Base-by-base conservation (phyloP, 2,888 invertebrate species). In the Troides aeacus region DNA sequence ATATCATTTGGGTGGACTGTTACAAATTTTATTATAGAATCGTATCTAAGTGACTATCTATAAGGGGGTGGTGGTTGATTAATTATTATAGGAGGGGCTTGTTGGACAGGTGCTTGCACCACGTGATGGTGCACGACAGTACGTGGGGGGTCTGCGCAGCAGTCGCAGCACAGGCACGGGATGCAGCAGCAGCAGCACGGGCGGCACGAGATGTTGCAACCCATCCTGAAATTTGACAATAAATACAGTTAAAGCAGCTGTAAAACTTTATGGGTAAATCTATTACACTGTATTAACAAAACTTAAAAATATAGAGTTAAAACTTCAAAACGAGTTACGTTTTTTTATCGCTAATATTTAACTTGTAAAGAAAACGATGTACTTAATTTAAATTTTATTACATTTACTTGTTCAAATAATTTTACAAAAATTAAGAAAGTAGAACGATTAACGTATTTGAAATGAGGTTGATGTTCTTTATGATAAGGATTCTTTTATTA, bases 171-270 rank as follows among this genome's bases (percentile, higher is more conserved):
- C 39, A 82, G 72, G 71, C 90, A 85, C 5, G 90, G 90, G 62
- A 88, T 84, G 75, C 90, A 91, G 78, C 92, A 91, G 73, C 91
- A 90, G 76, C 90, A 90, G 72, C 89, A 90, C 1, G 90, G 89
- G 71, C 90, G 89, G 73, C 87, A 88, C 39, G 89, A 90, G 71
- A 90, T 76, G 76, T 86, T 85, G 78, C 90, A 90, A 78, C 92
- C 91, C 92, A 92, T 92, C 72, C 88, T 89, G 87, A 68, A 88
- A 87, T 7, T 36, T 12, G 23, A 63, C 63, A 72, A 23, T 39
- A 15, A 30, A 59, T 7, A 53, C 46, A n/a, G 2, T 53, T 53
- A 53, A n/a, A 53, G 5, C 18, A 5, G 50, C 50, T 18, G 18
- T 18, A 50, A 15, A 50, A 18, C 15, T 15, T 15, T 17, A n/a